phyloP scores from a whole-genome alignment of 2,113 vertebrate genomes.

The Gulo gulo region DNA sequence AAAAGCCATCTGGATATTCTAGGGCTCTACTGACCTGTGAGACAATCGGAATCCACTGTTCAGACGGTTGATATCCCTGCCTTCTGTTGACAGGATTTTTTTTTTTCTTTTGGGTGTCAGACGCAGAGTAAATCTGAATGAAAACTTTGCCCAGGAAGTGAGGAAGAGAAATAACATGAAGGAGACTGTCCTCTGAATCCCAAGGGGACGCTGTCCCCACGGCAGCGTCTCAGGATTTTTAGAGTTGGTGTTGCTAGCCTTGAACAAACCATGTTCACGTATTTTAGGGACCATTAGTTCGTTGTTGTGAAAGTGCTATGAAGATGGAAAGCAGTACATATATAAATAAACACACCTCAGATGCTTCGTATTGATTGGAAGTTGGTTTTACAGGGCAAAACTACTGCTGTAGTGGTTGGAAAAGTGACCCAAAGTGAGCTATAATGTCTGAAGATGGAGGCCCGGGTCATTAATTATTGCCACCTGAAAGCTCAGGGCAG shows the following conservation, averaged over 20 bases:
- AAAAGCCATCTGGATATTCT: not conserved
- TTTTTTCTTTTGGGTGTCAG: not conserved
- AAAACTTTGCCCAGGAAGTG: not conserved
- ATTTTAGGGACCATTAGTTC: slow-evolving; percentile 40
- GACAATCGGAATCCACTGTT: not conserved
- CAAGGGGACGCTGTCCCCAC: not conserved
- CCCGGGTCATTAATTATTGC: slow-evolving; percentile 73
- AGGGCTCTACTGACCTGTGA: not conserved
- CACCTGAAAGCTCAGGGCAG: slow-evolving; percentile 44
- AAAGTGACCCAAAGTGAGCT: slow-evolving; percentile 56
- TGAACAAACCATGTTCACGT: not conserved
- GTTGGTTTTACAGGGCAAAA: slow-evolving; percentile 63
- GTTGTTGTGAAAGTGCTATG: slow-evolving; percentile 10
- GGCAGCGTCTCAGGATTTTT: not conserved
- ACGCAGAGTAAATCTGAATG: slow-evolving; percentile 10
- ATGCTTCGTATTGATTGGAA: slow-evolving; percentile 50
- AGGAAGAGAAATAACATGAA: slow-evolving; percentile 9
- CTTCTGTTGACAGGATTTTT: not conserved
- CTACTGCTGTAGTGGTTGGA: slow-evolving; percentile 46
- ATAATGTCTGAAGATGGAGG: slow-evolving; percentile 46
- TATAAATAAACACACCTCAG: slow-evolving; percentile 52
- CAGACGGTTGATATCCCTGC: not conserved
- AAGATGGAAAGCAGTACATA: slow-evolving; percentile 50
- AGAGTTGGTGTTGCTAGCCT: not conserved
- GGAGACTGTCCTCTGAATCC: not conserved